Evolutionary conservation across 2,888 invertebrate species (phyloP), one percentile per base, ranked within the genome.

Genomic region (Lasioglossum morio): DNA sequence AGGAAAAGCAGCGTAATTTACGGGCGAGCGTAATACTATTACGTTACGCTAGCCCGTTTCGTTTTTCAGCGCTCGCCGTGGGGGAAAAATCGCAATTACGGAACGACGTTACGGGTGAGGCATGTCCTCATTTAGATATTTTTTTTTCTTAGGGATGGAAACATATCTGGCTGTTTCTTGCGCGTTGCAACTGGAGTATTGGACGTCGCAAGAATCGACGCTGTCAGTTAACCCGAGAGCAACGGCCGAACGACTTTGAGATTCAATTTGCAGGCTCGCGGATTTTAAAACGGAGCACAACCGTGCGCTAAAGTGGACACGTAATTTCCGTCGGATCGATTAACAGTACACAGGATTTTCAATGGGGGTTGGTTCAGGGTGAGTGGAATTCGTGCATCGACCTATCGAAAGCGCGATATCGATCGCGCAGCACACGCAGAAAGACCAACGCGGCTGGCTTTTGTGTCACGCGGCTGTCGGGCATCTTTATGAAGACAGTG

Each of bases 261-360:
- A 90, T 90, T 90, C 77, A 90, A 90, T 89, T 90, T 84, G 78
- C 81, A 66, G 86, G 81, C 79, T 46, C 57, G 72, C 46, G 77
- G 63, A 72, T 80, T 90, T 88, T 88, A 84, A 90, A 90, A 88
- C 70, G 74, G 57, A 27, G 57, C 57, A 12, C 77, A 72, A 72
- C 72, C 78, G 63, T 37, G 84, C 43, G 60, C 86, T 79, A 80
- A 89, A 88, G 90, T 79, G 91, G 87, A 89, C 89, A 87, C 77
- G 89, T 89, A 89, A 89, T 89, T 90, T 89, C 87, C 84, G 87
- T 48, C 19, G 82, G 76, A 88, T 90, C 89, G 90, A 89, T 89
- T 89, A 90, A 90, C 77, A 34, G 79, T 79, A 81, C 66, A 81
- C 16, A 60, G 72, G 66, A 86, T 90, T 88, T 88, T 88, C 70